Conservation (phyloP, 2,113 vertebrate species). For the Pseudorhombus dupliciocellatus region DNA sequence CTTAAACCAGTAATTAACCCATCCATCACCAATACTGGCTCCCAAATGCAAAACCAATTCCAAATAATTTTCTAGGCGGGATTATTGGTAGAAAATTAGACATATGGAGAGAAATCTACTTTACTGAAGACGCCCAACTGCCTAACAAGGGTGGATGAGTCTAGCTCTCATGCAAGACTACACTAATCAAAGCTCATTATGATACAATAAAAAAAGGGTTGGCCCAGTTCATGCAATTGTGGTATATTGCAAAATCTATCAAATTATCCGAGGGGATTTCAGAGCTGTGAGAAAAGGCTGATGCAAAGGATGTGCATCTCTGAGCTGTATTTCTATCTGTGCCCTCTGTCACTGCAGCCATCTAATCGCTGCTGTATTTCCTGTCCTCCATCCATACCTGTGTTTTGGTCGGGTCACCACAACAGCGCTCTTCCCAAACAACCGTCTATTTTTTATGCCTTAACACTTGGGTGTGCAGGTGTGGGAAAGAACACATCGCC, state of each 20-base stretch:
- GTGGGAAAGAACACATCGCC: background rate
- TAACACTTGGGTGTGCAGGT: too few relatives aligned
- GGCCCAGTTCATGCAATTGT: too few relatives aligned
- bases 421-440: background rate
- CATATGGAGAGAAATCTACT: background rate
- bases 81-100: background rate
- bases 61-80: too few relatives aligned
- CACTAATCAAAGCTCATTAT: slow-evolving; percentile 4
- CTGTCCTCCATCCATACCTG: background rate
- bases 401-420: background rate
- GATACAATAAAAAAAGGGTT: too few relatives aligned
- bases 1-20: too few relatives aligned
- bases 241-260: too few relatives aligned
- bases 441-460: background rate
- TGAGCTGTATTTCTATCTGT: too few relatives aligned
- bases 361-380: background rate
- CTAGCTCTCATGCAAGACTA: too few relatives aligned
- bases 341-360: background rate
- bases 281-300: background rate
- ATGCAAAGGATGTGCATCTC: background rate
- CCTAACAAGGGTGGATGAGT: too few relatives aligned
- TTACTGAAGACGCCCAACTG: background rate
- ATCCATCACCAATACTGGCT: too few relatives aligned
- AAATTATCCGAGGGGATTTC: background rate
- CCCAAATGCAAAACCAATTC: background rate